Percentiles rank a stretch among this genome's conserved stretches.
phyloP scores from a whole-genome alignment of 2,113 vertebrate genomes.

The Serinus canaria region DNA sequence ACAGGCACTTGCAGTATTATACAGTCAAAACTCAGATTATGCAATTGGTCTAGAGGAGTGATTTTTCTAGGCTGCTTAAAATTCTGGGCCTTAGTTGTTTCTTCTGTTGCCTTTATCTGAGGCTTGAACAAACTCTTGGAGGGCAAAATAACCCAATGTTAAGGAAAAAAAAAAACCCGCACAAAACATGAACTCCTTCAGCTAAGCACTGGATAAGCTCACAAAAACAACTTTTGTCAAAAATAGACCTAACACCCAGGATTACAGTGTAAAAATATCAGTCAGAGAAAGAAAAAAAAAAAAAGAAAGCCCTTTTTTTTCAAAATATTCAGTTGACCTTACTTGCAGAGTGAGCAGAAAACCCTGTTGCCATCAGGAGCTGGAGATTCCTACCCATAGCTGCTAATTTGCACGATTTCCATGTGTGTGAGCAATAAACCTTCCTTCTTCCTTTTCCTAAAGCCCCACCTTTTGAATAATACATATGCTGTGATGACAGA shows the following conservation, averaged over 20 bases:
- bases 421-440: neutral
- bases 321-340: neutral
- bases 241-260: neutral
- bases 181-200: neutral
- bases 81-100: constrained; percentile 30
- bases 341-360: neutral
- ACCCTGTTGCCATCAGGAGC: neutral
- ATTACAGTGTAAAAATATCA: neutral
- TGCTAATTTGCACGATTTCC: neutral
- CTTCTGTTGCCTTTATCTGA: constrained; percentile 15
- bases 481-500: neutral
- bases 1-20: neutral
- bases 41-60: neutral
- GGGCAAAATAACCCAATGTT: neutral
- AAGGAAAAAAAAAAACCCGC: neutral
- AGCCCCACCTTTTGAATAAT: neutral
- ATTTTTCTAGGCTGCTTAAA: constrained; percentile 43
- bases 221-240: neutral
- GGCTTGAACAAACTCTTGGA: neutral
- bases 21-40: neutral
- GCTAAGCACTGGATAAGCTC: neutral
- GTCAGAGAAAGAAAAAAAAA: neutral
- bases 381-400: neutral
- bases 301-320: neutral
- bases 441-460: neutral